These are phyloP conservation scores for Syrista parreyssii DNA, from an alignment of 2,888 invertebrate genomes.

Conservation along the genomic window DNA sequence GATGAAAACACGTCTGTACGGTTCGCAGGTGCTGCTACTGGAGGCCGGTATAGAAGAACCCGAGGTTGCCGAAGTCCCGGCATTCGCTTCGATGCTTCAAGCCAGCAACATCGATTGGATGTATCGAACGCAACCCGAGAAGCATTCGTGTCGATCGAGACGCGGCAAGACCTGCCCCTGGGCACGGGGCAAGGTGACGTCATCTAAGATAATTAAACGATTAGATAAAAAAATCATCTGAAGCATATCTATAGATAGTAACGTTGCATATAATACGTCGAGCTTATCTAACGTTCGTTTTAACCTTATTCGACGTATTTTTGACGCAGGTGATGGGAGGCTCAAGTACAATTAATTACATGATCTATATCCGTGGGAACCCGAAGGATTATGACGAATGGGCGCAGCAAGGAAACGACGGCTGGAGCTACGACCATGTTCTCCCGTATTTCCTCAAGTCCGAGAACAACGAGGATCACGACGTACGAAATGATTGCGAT, in stretches of 20 bases:
- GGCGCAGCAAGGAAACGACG: slow-evolving; percentile 68
- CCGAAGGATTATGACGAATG: slow-evolving; percentile 70
- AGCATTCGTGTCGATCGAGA: slow-evolving; percentile 72
- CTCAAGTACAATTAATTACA: slow-evolving; percentile 72
- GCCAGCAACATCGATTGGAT: slow-evolving; percentile 74
- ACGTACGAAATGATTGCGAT: slow-evolving; percentile 33
- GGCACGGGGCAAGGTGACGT: slow-evolving; percentile 73
- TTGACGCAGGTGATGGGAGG: slow-evolving; percentile 69
- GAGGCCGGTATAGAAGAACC: slow-evolving; percentile 79
- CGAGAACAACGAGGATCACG: slow-evolving; percentile 63
- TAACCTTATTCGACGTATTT: not conserved
- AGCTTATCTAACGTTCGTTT: not conserved
- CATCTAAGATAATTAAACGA: not conserved
- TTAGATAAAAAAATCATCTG: not conserved
- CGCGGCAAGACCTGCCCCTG: slow-evolving; percentile 71
- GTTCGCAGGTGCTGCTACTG: slow-evolving; percentile 71
- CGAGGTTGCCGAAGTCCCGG: slow-evolving; percentile 74
- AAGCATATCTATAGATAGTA: not conserved
- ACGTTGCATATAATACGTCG: not conserved
- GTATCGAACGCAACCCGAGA: slow-evolving; percentile 75
- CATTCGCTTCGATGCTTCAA: slow-evolving; percentile 69
- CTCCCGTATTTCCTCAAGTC: slow-evolving; percentile 68
- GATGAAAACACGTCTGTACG: no score
- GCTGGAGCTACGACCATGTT: slow-evolving; percentile 70
- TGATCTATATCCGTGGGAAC: slow-evolving; percentile 73